These are phyloP conservation scores for Acholoe squamosa DNA, from an alignment of 2,888 invertebrate genomes.

Conservation along the genomic window DNA sequence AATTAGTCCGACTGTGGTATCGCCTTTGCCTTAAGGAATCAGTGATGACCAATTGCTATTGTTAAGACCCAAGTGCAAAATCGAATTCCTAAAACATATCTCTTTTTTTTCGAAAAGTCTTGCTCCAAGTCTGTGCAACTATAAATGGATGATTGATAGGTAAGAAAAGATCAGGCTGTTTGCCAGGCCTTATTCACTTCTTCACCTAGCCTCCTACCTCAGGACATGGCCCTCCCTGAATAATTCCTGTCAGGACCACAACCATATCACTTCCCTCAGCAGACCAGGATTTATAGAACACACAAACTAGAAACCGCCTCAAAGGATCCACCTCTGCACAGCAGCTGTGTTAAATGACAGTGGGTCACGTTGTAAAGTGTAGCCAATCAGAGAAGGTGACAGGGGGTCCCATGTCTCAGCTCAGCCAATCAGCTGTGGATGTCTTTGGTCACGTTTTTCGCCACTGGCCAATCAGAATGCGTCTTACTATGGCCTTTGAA, in stretches of 20 bases:
- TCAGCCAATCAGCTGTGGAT: background rate
- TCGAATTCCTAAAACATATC: no score
- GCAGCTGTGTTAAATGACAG: background rate
- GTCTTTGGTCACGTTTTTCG: background rate
- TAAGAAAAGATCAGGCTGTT: no score
- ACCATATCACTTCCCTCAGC: background rate
- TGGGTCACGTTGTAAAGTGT: constrained; percentile 13
- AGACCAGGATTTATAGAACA: background rate
- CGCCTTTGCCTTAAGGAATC: no score
- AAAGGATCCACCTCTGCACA: background rate
- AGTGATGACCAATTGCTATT: no score
- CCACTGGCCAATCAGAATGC: background rate
- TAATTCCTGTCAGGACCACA: background rate
- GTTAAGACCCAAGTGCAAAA: no score
- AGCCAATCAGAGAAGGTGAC: constrained; percentile 9
- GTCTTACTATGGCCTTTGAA: background rate
- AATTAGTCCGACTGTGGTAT: no score
- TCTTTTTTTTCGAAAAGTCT: no score
- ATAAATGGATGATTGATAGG: no score
- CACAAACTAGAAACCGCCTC: background rate
- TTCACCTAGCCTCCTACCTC: no score
- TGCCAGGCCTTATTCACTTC: no score
- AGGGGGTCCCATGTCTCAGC: constrained; percentile 18
- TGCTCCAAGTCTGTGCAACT: no score
- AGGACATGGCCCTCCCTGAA: no score